Evolutionary conservation across 1,140 invertebrate species (phyloP).

Genomic region (Onthophagus taurus): DNA sequence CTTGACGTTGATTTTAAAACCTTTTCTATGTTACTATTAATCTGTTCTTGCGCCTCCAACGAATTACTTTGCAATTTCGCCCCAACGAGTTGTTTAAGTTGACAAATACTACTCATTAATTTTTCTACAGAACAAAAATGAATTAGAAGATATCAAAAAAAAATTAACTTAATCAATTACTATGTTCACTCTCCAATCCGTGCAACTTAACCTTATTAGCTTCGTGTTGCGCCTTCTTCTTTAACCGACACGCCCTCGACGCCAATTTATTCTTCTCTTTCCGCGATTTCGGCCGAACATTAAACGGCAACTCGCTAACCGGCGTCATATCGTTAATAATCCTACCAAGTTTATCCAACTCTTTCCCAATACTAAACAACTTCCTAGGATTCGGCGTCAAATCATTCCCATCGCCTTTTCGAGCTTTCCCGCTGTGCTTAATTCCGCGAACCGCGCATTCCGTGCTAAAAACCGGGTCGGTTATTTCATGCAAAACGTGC

Average conservation of each 20-base stretch:
- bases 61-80: constrained; percentile 47
- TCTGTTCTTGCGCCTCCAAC: constrained; percentile 48
- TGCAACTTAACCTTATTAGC: constrained; percentile 91
- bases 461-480: constrained; percentile 88
- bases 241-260: constrained; percentile 87
- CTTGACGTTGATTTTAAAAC: constrained; percentile 52
- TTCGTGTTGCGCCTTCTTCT: constrained; percentile 92
- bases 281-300: constrained; percentile 78
- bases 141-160: constrained; percentile 1
- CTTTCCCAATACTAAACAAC: constrained; percentile 80
- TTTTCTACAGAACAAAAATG: constrained; percentile 45
- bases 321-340: constrained; percentile 94
- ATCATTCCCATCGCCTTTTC: constrained; percentile 96
- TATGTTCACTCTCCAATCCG: constrained; percentile 89
- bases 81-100: constrained; percentile 54
- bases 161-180: constrained; percentile 48
- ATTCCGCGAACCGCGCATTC: constrained; percentile 81
- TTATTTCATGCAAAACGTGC: constrained; percentile 81
- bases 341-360: constrained; percentile 78
- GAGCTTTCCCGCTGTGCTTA: constrained; percentile 81
- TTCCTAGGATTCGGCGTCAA: constrained; percentile 91
- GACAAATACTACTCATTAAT: constrained; percentile 55
- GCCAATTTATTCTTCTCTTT: constrained; percentile 98
- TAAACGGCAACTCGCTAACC: constrained; percentile 85
- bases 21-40: constrained; percentile 57